Evolutionary conservation across 2,888 invertebrate species (phyloP), one percentile per base, ranked within the genome.

Genomic region (Epirrhoe alternata): DNA sequence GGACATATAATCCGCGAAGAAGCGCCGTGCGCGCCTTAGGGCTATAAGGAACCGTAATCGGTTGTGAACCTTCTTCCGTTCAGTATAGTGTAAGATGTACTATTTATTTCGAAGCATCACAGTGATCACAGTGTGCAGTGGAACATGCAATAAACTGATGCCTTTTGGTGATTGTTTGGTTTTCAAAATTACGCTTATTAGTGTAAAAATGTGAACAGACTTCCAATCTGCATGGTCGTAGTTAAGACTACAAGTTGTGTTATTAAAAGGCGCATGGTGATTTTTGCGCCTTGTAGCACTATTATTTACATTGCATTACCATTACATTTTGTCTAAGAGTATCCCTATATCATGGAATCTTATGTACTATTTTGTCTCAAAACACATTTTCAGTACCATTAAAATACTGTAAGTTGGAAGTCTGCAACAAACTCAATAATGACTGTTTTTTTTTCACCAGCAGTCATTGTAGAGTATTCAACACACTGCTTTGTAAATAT

Each of bases 101-200:
- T 92, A 92, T 92, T 92, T 92, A 92, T 92, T 92, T 87, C 75
- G 69, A 82, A 79, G 86, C 92, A 92, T 92, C 91, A 92, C 92
- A 92, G 90, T 90, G 89, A 61, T 56, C 78, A 77, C 76, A 75
- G 74, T 77, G 68, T 75, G 71, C 69, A 85, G 85, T 82, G 83
- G 82, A 73, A 81, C 73, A 79, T 73, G 81, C 79, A 85, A 81
- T 83, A 83, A 78, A 79, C 74, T 78, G 72, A 77, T 62, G 71
- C 81, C 79, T 81, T 79, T 75, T 69, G 71, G 83, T 84, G 85
- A 79, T 79, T 75, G 79, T 82, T 85, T 85, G 81, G 78, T 82
- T 84, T 85, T 82, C 74, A 77, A 82, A 77, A 84, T 84, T 76
- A 88, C 81, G 86, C 88, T 90, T 89, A 86, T 75, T 88, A 87